These are phyloP conservation scores for Charanyca ferruginea DNA, from an alignment of 2,888 invertebrate species.

Conservation along the genomic window DNA sequence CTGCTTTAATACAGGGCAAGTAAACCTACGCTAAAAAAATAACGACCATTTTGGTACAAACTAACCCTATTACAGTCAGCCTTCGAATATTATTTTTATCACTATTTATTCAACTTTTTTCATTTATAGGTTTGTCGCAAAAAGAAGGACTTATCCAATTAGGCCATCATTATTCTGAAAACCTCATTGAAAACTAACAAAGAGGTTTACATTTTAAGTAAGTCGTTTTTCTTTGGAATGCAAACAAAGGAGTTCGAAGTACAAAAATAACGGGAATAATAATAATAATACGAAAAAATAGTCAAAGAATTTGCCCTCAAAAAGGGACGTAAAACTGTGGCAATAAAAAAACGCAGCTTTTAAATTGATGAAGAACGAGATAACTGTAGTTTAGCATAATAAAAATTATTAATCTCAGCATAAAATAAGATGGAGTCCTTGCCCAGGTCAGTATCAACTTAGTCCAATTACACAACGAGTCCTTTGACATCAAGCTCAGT, in stretches of 20 bases:
- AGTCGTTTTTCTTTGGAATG: neutral
- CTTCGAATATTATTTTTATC: neutral
- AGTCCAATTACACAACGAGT: constrained; percentile 11
- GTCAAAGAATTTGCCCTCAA: too few relatives aligned
- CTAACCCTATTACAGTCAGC: too few relatives aligned
- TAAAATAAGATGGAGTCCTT: neutral
- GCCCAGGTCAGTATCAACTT: neutral
- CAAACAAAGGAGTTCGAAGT: too few relatives aligned
- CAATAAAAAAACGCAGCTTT: neutral
- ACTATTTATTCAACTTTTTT: constrained; percentile 1
- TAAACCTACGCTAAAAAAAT: neutral
- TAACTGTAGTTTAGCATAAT: neutral
- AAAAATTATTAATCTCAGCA: neutral
- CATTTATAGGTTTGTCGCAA: neutral
- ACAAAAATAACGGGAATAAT: neutral
- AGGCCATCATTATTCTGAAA: neutral
- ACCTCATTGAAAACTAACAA: too few relatives aligned
- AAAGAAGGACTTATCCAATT: neutral
- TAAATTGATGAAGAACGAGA: neutral
- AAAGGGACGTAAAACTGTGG: neutral
- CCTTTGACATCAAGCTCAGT: constrained; percentile 6
- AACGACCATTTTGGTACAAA: neutral
- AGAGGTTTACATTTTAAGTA: neutral
- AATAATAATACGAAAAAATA: too few relatives aligned
- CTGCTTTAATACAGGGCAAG: neutral